Evolutionary conservation across 1,140 invertebrate species (phyloP).

Genomic region (Drosophila bifasciata): DNA sequence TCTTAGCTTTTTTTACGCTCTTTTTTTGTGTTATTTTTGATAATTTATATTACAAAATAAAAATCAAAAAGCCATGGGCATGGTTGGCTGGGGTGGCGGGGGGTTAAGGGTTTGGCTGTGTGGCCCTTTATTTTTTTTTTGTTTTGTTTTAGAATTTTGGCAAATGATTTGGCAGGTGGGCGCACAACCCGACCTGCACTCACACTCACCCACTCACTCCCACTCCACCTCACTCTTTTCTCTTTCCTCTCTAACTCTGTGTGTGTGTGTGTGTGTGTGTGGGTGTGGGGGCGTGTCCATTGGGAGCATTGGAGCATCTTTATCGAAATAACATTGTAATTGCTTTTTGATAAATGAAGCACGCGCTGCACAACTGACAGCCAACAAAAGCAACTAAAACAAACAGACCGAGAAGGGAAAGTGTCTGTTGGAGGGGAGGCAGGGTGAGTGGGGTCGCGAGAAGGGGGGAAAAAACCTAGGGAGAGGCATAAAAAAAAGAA

Average conservation of each 20-base stretch:
- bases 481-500: too few species aligned
- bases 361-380: constrained; percentile 78
- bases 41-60: constrained; percentile 42
- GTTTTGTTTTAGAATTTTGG: constrained; percentile 18
- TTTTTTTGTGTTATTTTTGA: constrained; percentile 16
- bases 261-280: constrained; percentile 6
- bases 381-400: constrained; percentile 49
- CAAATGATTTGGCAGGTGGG: constrained; percentile 63
- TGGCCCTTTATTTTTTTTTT: not conserved
- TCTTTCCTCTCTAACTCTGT: constrained; percentile 1
- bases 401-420: constrained; percentile 19
- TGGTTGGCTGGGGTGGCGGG: not conserved
- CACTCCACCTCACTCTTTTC: constrained; percentile 17
- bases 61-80: constrained; percentile 20
- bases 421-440: too few species aligned
- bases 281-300: constrained; percentile 44
- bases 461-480: not conserved
- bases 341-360: constrained; percentile 81
- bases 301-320: constrained; percentile 53
- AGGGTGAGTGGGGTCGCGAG: not conserved
- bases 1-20: constrained; percentile 22
- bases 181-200: constrained; percentile 7
- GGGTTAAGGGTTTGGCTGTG: not conserved
- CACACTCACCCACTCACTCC: not conserved
- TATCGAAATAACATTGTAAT: constrained; percentile 79